Percentiles rank a stretch among this genome's conserved stretches.
phyloP scores from a whole-genome alignment of 2,797 vertebrate genomes.

The Corythornis leucogaster region DNA sequence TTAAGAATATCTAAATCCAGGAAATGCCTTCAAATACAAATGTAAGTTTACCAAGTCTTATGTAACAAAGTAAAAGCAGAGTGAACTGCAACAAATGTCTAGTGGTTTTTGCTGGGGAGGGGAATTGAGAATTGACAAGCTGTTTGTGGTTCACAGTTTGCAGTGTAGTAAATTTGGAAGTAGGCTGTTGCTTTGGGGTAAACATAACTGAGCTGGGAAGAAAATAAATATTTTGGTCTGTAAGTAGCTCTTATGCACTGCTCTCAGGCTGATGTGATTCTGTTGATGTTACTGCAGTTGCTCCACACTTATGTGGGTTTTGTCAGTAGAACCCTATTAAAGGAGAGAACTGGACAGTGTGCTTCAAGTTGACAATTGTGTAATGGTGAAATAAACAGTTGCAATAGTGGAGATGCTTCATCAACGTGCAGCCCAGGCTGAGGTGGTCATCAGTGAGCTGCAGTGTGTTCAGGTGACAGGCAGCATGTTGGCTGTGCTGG shows the following conservation, averaged over 20 bases:
- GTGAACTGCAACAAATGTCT: not conserved
- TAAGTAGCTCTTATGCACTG: not conserved
- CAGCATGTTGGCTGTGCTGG: accelerated
- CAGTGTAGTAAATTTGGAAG: not conserved
- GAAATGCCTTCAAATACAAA: too few species aligned
- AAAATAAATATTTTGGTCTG: not conserved
- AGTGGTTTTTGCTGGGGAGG: not conserved
- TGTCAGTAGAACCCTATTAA: slow-evolving; percentile 26
- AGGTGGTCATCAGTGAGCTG: not conserved
- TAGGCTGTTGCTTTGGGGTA: slow-evolving; percentile 20
- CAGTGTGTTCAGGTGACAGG: accelerated
- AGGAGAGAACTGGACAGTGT: not conserved
- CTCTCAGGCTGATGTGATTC: not conserved
- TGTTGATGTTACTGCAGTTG: slow-evolving; percentile 21
- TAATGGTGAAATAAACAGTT: not conserved
- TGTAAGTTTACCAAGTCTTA: not conserved
- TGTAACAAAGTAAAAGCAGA: not conserved
- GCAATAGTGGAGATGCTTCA: not conserved
- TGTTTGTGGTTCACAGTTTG: not conserved
- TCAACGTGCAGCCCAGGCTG: not conserved
- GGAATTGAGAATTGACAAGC: not conserved
- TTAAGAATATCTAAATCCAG: not conserved
- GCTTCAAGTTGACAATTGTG: not conserved
- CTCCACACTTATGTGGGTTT: not conserved
- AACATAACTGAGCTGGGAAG: slow-evolving; percentile 14